Percentiles rank a stretch among this genome's conserved stretches.
Evolutionary conservation across 2,888 invertebrate species (phyloP).

Genomic region (Chymomyza fuscimana): DNA sequence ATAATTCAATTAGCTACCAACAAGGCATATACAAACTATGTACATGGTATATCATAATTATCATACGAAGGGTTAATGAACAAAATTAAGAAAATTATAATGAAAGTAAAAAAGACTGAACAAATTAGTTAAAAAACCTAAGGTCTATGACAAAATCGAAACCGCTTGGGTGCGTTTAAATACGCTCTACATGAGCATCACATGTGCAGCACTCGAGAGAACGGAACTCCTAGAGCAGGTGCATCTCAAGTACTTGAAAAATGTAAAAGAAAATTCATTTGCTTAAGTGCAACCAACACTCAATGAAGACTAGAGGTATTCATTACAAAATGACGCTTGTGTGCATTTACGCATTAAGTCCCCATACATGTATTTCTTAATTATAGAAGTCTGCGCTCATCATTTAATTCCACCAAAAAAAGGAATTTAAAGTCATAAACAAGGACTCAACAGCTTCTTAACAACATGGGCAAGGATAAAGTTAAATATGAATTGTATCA

Average conservation of each 20-base stretch:
- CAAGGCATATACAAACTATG: background rate
- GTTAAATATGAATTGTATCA: too few relatives aligned
- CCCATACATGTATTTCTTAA: too few relatives aligned
- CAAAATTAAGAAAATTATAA: background rate
- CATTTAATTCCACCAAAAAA: too few relatives aligned
- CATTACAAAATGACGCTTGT: too few relatives aligned
- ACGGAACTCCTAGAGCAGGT: background rate
- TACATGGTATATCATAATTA: background rate
- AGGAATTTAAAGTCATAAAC: too few relatives aligned
- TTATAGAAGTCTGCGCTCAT: too few relatives aligned
- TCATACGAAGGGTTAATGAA: background rate
- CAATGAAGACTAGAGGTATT: too few relatives aligned
- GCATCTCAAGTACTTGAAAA: background rate
- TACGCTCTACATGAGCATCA: background rate
- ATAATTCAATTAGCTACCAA: background rate
- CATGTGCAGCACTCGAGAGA: background rate
- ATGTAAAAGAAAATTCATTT: background rate
- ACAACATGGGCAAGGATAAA: too few relatives aligned
- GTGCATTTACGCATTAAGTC: too few relatives aligned
- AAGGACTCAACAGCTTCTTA: too few relatives aligned
- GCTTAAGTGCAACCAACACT: background rate
- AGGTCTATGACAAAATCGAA: too few relatives aligned
- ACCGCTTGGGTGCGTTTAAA: background rate
- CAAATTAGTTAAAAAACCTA: background rate
- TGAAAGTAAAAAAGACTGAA: background rate